phyloP scores from a whole-genome alignment of 2,888 invertebrate species.

The Muschampia plurimacula region DNA sequence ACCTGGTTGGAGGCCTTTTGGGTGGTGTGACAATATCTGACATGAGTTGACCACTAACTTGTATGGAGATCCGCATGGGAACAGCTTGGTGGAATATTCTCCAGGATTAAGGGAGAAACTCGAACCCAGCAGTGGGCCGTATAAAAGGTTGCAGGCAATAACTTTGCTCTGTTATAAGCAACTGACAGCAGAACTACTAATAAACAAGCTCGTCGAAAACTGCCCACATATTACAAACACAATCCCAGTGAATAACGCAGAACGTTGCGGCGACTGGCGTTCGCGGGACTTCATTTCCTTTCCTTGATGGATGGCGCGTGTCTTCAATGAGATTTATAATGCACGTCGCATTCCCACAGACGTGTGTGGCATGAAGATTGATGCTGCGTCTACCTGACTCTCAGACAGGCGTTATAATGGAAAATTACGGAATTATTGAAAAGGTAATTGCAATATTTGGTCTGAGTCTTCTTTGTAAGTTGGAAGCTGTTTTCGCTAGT shows the following conservation, averaged over 20 bases:
- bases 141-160: too few species aligned
- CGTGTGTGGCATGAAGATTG: slow-evolving; percentile 52
- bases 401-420: slow-evolving; percentile 17
- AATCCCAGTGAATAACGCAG: slow-evolving; percentile 7
- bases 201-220: neutral
- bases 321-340: slow-evolving; percentile 85
- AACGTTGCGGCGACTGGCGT: slow-evolving; percentile 42
- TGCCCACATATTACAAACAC: neutral
- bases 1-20: too few species aligned
- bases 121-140: too few species aligned
- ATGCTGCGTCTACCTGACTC: slow-evolving; percentile 43
- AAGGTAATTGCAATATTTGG: neutral
- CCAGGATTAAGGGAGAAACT: too few species aligned
- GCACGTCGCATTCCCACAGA: slow-evolving; percentile 70
- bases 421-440: slow-evolving; percentile 1
- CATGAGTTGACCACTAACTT: too few species aligned
- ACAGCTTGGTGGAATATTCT: too few species aligned
- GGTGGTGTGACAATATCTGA: too few species aligned
- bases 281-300: slow-evolving; percentile 76
- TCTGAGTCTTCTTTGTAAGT: too few species aligned
- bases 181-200: neutral
- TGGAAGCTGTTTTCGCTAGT: too few species aligned
- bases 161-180: neutral
- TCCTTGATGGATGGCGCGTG: slow-evolving; percentile 79
- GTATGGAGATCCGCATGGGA: too few species aligned